phyloP scores from a whole-genome alignment of 2,113 vertebrate species.

The Parus major region DNA sequence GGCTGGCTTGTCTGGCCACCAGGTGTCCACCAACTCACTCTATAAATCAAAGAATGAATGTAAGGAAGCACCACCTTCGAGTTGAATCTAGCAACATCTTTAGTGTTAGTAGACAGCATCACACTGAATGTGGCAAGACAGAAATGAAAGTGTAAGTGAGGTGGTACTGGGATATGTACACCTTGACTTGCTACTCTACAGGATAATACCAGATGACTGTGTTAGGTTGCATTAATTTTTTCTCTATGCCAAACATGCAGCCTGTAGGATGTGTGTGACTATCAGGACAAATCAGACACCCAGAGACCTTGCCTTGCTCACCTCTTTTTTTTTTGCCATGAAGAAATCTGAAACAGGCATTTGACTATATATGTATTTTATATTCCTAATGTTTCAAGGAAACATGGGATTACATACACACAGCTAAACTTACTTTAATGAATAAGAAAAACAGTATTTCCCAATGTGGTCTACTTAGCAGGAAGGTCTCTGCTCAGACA shows the following conservation, averaged over 20 bases:
- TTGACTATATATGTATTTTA: background rate
- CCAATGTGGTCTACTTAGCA: background rate
- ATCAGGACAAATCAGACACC: background rate
- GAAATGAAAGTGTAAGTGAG: background rate
- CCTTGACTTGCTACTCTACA: background rate
- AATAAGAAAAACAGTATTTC: background rate
- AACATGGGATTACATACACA: background rate
- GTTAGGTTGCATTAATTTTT: background rate
- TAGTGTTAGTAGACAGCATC: background rate
- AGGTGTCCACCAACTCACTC: background rate
- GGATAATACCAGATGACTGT: background rate
- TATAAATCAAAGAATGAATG: background rate
- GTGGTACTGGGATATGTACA: background rate
- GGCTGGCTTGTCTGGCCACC: background rate
- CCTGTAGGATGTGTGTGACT: background rate
- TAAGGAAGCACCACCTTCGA: background rate
- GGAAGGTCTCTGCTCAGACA: background rate
- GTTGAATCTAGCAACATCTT: background rate
- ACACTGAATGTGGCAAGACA: background rate
- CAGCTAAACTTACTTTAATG: background rate
- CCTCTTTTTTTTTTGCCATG: background rate
- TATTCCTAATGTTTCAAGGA: background rate
- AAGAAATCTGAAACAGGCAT: background rate
- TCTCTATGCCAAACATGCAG: background rate
- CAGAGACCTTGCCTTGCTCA: background rate